Conservation (phyloP, 2,113 vertebrate genomes). For the Mesoclemmys tuberculata region DNA sequence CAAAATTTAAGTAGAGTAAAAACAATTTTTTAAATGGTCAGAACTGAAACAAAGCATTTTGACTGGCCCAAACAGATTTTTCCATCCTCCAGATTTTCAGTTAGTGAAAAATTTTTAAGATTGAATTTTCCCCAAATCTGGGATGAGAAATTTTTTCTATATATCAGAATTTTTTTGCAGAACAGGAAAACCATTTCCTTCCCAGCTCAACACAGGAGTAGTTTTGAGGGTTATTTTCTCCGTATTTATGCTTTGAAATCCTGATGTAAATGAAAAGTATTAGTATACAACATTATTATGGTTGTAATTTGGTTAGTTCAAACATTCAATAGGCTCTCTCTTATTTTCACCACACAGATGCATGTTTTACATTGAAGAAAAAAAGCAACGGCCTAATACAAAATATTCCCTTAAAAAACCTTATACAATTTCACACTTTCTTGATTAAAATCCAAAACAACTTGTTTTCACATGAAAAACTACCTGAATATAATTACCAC, state of each 20-base stretch:
- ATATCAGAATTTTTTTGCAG: not conserved
- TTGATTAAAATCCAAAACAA: not conserved
- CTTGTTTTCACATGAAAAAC: not conserved
- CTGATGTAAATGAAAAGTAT: not conserved
- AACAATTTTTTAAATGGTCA: no score
- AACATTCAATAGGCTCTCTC: not conserved
- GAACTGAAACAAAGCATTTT: no score
- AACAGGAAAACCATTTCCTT: not conserved
- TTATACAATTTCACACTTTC: not conserved
- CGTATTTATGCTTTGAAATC: slow-evolving; percentile 7
- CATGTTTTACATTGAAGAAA: not conserved
- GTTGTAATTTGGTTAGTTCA: slow-evolving; percentile 10
- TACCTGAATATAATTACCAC: not conserved
- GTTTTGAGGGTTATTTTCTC: not conserved
- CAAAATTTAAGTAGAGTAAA: no score
- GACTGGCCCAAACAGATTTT: no score
- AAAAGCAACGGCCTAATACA: not conserved
- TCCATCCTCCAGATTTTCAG: no score
- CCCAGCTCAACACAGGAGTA: not conserved
- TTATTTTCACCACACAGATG: not conserved
- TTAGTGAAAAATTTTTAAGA: no score
- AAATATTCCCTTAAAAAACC: not conserved
- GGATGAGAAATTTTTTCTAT: no score
- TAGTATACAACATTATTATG: not conserved
- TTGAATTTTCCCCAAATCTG: no score